Conservation (phyloP, 1,140 invertebrate genomes). For the Uloborus diversus region DNA sequence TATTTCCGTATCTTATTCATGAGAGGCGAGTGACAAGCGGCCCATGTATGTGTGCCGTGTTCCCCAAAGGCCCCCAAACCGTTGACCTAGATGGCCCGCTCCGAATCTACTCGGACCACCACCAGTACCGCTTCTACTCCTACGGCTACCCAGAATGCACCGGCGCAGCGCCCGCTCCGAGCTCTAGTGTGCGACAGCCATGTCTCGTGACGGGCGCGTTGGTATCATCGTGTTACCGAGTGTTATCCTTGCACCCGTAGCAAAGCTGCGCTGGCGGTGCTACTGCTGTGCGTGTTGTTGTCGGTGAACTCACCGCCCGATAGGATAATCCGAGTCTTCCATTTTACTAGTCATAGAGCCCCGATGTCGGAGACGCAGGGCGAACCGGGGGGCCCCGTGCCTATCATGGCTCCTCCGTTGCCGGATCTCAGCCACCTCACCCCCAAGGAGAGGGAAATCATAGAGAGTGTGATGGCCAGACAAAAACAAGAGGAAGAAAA, state of each 20-base stretch:
- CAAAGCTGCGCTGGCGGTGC: conserved; percentile 31
- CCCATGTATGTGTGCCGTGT: conserved; percentile 43
- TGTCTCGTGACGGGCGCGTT: conserved; percentile 7
- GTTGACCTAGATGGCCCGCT: conserved; percentile 43
- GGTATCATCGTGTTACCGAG: neutral
- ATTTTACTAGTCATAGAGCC: neutral
- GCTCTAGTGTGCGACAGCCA: conserved; percentile 16
- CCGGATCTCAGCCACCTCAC: conserved; percentile 98
- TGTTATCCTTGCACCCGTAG: neutral
- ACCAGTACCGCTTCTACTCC: conserved; percentile 32
- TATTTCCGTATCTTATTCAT: conserved; percentile 55
- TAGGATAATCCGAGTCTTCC: conserved; percentile 25
- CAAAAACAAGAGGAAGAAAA: conserved; percentile 96
- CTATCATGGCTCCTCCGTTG: conserved; percentile 14
- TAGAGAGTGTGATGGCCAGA: conserved; percentile 94
- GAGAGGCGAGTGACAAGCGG: conserved; percentile 3
- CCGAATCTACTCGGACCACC: neutral
- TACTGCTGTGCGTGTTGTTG: conserved; percentile 24
- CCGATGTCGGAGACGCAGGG: conserved; percentile 20
- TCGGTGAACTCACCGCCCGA: conserved; percentile 6
- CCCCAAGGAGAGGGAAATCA: conserved; percentile 95
- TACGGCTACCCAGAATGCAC: conserved; percentile 35
- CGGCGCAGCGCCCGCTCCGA: conserved; percentile 15
- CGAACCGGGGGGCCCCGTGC: conserved; percentile 18
- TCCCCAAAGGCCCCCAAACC: conserved; percentile 2